These are phyloP conservation scores for Ormyrus rosae DNA, from an alignment of 2,888 invertebrate species.

Conservation along the genomic window DNA sequence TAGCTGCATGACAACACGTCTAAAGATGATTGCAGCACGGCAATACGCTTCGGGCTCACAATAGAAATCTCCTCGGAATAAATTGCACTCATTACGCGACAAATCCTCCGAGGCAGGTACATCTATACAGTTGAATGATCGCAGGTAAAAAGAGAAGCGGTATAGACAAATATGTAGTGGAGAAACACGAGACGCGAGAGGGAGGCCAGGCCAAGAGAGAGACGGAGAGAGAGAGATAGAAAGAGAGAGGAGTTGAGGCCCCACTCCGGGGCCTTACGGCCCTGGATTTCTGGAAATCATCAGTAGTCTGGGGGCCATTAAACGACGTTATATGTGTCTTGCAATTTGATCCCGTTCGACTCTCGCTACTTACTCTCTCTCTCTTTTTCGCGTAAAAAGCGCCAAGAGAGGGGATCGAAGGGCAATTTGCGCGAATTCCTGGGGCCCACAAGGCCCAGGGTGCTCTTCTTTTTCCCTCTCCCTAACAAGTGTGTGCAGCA, in stretches of 20 bases:
- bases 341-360: conserved; percentile 71
- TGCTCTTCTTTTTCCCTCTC: neutral
- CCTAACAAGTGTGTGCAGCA: conserved; percentile 7
- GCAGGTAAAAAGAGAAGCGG: too few relatives aligned
- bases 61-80: too few relatives aligned
- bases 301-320: conserved; percentile 69
- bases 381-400: neutral
- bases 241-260: conserved; percentile 1
- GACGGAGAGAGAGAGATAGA: too few relatives aligned
- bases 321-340: conserved; percentile 72
- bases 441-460: neutral
- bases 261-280: conserved; percentile 57
- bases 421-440: conserved; percentile 34
- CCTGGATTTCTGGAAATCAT: conserved; percentile 73
- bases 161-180: too few relatives aligned
- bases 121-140: too few relatives aligned
- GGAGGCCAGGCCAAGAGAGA: too few relatives aligned
- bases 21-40: too few relatives aligned
- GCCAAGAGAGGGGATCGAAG: conserved; percentile 26
- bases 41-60: too few relatives aligned
- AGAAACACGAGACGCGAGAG: too few relatives aligned
- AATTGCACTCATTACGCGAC: too few relatives aligned
- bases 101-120: too few relatives aligned
- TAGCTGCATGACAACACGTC: too few relatives aligned
- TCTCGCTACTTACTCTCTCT: conserved; percentile 59